phyloP scores from a whole-genome alignment of 2,888 invertebrate species.

The Oasisia sp. region DNA sequence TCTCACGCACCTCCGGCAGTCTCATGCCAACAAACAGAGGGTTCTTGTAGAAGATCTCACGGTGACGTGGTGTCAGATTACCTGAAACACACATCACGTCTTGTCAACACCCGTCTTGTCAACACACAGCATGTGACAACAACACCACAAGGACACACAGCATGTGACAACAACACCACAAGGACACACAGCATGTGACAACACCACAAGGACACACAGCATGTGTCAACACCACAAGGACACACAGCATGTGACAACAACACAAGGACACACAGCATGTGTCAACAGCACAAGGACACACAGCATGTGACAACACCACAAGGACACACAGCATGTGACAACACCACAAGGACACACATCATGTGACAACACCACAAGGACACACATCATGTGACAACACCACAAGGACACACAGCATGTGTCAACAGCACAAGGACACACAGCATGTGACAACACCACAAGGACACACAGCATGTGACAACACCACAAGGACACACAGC shows the following conservation, averaged over 20 bases:
- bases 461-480: too few relatives aligned
- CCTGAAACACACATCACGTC: conserved; percentile 45
- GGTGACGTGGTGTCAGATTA: conserved; percentile 61
- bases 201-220: not conserved
- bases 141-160: not conserved
- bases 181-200: too few relatives aligned
- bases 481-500: not conserved
- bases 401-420: too few relatives aligned
- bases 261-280: not conserved
- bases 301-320: not conserved
- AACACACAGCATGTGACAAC: not conserved
- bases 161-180: too few relatives aligned
- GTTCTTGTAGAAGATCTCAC: conserved; percentile 64
- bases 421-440: not conserved
- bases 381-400: too few relatives aligned
- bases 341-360: too few relatives aligned
- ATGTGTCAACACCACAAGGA: too few relatives aligned
- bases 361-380: not conserved
- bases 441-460: too few relatives aligned
- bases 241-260: too few relatives aligned
- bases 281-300: too few relatives aligned
- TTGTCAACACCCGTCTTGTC: not conserved
- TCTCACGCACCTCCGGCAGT: conserved; percentile 61
- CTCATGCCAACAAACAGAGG: conserved; percentile 64
- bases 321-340: not conserved